phyloP scores from a whole-genome alignment of 1,140 invertebrate species.

The Drosophila tropicalis region DNA sequence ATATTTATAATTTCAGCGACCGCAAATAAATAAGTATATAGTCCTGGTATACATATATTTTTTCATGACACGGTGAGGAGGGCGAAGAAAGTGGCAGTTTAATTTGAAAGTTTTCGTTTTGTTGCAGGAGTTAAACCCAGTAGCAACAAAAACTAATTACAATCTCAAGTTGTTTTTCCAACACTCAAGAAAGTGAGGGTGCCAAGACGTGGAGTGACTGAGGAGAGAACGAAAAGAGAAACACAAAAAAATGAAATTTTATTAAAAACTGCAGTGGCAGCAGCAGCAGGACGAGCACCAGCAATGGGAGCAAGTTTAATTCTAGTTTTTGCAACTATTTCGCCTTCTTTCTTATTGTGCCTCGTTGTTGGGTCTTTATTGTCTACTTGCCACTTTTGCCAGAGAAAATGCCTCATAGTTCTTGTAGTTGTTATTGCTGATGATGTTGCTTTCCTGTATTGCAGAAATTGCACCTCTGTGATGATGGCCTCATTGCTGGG shows the following conservation, averaged over 20 bases:
- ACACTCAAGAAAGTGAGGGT: constrained; percentile 59
- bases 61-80: neutral
- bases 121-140: constrained; percentile 54
- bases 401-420: constrained; percentile 63
- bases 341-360: constrained; percentile 22
- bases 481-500: constrained; percentile 71
- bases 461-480: constrained; percentile 72
- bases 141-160: constrained; percentile 81
- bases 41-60: neutral
- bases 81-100: constrained; percentile 39
- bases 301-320: constrained; percentile 63
- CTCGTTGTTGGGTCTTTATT: constrained; percentile 62
- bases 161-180: constrained; percentile 81
- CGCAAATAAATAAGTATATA: constrained; percentile 20
- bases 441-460: constrained; percentile 42
- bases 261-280: constrained; percentile 54
- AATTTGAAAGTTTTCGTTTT: constrained; percentile 73
- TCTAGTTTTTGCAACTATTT: constrained; percentile 76
- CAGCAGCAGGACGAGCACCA: constrained; percentile 21
- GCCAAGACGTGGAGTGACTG: neutral
- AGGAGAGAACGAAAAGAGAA: neutral
- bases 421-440: constrained; percentile 27
- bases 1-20: constrained; percentile 71
- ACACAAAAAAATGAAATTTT: constrained; percentile 46
- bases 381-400: constrained; percentile 64